A percentile compares a stretch with the other conserved stretches of the same genome.
phyloP scores from a whole-genome alignment of 2,113 vertebrate species.

The Ceuthmochares aereus region DNA sequence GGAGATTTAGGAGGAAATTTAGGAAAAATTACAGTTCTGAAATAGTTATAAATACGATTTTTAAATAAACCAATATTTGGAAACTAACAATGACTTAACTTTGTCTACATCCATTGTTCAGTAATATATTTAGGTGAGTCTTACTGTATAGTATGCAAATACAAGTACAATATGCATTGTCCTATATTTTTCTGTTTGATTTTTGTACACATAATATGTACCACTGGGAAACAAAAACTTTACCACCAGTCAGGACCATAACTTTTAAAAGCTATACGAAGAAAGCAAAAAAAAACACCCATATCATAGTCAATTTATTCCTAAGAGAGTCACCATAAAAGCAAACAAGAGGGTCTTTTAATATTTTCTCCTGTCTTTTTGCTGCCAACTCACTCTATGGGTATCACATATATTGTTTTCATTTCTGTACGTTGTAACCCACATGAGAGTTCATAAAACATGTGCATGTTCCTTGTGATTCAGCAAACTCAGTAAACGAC shows the following conservation, averaged over 20 bases:
- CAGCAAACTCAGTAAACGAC: not conserved
- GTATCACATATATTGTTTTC: slow-evolving; percentile 31
- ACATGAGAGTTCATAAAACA: slow-evolving; percentile 40
- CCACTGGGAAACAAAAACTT: not conserved
- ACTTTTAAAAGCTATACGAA: not conserved
- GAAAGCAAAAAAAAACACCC: fast-evolving
- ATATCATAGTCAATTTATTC: slow-evolving; percentile 9
- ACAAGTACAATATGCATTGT: not conserved
- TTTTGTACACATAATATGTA: not conserved
- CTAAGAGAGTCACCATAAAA: not conserved
- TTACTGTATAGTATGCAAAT: not conserved
- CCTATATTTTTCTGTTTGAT: not conserved
- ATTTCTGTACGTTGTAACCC: slow-evolving; percentile 18
- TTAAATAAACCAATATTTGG: not conserved
- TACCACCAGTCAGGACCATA: not conserved
- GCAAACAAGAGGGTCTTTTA: not conserved
- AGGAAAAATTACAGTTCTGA: not conserved
- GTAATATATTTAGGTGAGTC: not conserved
- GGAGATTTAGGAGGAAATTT: not conserved
- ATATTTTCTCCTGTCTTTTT: not conserved
- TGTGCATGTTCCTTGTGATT: slow-evolving; percentile 13
- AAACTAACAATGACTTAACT: not conserved
- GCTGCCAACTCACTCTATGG: not conserved
- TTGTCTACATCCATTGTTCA: not conserved
- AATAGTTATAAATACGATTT: not conserved